phyloP scores from a whole-genome alignment of 2,888 invertebrate species.

The Cinara cedri region DNA sequence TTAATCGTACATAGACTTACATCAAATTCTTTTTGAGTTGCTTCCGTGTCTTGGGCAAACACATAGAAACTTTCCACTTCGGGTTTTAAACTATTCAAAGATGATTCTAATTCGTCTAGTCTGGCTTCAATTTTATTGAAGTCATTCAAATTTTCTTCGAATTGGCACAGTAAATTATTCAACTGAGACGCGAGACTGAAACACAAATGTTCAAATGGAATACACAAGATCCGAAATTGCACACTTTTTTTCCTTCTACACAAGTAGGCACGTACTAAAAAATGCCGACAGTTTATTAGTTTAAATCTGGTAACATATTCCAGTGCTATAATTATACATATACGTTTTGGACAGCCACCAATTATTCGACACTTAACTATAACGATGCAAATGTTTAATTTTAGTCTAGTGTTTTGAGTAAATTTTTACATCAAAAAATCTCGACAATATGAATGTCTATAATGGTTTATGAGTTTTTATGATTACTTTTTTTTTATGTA shows the following conservation, averaged over 20 bases:
- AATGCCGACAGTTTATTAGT: slow-evolving; percentile 41
- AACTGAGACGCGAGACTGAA: slow-evolving; percentile 81
- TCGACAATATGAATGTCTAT: slow-evolving; percentile 5
- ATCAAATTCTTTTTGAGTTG: slow-evolving; percentile 69
- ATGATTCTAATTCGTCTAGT: slow-evolving; percentile 73
- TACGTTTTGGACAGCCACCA: slow-evolving; percentile 38
- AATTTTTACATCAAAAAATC: slow-evolving; percentile 14
- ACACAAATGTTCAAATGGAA: slow-evolving; percentile 58
- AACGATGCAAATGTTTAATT: slow-evolving; percentile 48
- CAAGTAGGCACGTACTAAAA: slow-evolving; percentile 25
- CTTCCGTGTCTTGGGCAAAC: slow-evolving; percentile 75
- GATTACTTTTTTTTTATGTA: not conserved
- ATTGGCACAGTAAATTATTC: slow-evolving; percentile 76
- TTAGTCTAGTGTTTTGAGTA: slow-evolving; percentile 39
- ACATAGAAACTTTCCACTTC: slow-evolving; percentile 77
- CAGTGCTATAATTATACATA: slow-evolving; percentile 52
- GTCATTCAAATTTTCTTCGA: slow-evolving; percentile 76
- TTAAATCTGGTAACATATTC: slow-evolving; percentile 48
- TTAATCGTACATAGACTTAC: slow-evolving; percentile 59
- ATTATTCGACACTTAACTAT: slow-evolving; percentile 40
- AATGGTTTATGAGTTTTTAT: not conserved
- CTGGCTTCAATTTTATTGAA: slow-evolving; percentile 76
- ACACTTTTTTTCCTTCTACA: slow-evolving; percentile 2
- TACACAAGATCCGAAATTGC: slow-evolving; percentile 18
- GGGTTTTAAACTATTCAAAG: slow-evolving; percentile 71